These are phyloP conservation scores for Paratrypauchen microcephalus DNA, from an alignment of 2,797 vertebrate genomes.

Conservation along the genomic window DNA sequence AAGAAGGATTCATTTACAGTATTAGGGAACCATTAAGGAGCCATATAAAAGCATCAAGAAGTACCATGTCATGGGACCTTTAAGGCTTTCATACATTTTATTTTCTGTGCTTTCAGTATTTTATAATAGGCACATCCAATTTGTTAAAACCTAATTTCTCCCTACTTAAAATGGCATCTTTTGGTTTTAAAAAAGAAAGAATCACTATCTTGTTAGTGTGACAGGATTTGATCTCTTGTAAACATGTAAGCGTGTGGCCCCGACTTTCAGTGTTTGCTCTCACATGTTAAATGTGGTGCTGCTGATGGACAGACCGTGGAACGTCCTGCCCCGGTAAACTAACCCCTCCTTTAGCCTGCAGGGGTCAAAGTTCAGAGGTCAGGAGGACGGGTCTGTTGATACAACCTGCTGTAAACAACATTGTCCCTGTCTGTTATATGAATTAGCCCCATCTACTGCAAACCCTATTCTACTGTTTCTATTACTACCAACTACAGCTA, in stretches of 20 bases:
- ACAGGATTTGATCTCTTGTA: not conserved
- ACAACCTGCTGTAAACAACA: slow-evolving; percentile 67
- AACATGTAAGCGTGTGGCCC: not conserved
- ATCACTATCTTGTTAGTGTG: not conserved
- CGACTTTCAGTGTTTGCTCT: slow-evolving; percentile 2
- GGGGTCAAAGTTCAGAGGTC: slow-evolving; percentile 58
- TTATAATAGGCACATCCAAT: not conserved
- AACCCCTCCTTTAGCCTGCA: slow-evolving; percentile 50
- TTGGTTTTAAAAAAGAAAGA: not conserved
- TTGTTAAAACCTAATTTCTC: not conserved
- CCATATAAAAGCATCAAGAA: too few relatives aligned
- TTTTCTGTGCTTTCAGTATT: not conserved
- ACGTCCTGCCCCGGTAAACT: slow-evolving; percentile 42
- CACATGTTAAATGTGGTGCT: slow-evolving; percentile 26
- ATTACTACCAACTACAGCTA: not conserved
- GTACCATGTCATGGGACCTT: too few relatives aligned
- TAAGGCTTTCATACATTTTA: not conserved
- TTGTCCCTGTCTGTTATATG: slow-evolving; percentile 42
- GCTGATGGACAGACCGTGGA: slow-evolving; percentile 21
- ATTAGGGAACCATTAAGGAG: too few relatives aligned
- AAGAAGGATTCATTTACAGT: too few relatives aligned
- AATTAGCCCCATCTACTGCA: slow-evolving; percentile 42
- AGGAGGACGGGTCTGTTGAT: slow-evolving; percentile 46
- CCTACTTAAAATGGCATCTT: not conserved
- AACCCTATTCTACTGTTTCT: not conserved